Percentiles rank a stretch among this genome's conserved stretches.
phyloP scores from a whole-genome alignment of 2,797 vertebrate species.

The Lindbergichthys nudifrons region DNA sequence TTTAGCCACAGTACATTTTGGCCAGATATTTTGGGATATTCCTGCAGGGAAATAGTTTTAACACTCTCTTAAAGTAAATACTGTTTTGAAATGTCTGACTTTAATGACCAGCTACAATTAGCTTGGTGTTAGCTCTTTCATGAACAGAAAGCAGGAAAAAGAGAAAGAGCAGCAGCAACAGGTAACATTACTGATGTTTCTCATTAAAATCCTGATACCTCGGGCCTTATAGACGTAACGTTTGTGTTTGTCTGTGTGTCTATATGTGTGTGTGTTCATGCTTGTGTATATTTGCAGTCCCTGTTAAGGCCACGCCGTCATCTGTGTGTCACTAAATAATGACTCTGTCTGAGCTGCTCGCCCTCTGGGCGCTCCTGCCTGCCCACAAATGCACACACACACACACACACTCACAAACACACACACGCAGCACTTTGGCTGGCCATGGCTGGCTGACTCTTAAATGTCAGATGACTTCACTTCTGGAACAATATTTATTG shows the following conservation, averaged over 20 bases:
- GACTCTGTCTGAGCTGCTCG: constrained; percentile 76
- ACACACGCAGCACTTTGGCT: constrained; percentile 43
- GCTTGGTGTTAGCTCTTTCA: not conserved
- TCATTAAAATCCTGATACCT: constrained; percentile 60
- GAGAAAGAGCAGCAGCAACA: constrained; percentile 33
- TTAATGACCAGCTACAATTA: constrained; percentile 5
- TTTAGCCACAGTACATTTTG: not conserved
- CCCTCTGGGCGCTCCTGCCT: constrained; percentile 76
- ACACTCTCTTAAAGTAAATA: not conserved
- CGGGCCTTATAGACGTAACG: constrained; percentile 47
- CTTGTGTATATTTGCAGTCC: constrained; percentile 36
- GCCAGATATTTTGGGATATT: not conserved
- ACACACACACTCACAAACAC: not conserved
- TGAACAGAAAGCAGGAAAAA: constrained; percentile 3
- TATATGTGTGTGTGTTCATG: constrained; percentile 14
- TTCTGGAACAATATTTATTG: constrained; percentile 72
- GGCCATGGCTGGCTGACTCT: constrained; percentile 78
- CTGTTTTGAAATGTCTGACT: constrained; percentile 1
- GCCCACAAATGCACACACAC: constrained; percentile 39
- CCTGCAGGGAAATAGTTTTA: not conserved
- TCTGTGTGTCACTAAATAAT: constrained; percentile 81
- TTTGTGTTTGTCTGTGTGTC: constrained; percentile 19
- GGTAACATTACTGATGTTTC: constrained; percentile 58
- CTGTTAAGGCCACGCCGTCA: constrained; percentile 61
- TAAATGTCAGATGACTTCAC: constrained; percentile 86